Base-by-base conservation (phyloP, 2,888 invertebrate genomes). In the Drosophila sordidula region DNA sequence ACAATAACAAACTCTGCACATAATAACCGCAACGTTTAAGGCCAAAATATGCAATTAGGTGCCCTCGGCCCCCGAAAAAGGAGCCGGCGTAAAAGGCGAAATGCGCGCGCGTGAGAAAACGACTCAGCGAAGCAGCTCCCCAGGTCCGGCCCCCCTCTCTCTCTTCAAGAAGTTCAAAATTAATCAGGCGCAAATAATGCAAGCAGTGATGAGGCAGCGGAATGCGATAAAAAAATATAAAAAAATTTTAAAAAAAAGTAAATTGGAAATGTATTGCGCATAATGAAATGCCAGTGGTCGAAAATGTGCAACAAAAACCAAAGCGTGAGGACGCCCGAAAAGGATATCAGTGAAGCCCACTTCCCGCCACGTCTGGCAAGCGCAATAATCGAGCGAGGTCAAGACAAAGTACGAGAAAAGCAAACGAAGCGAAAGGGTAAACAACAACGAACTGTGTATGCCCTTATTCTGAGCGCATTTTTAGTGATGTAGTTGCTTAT, bases 101-200 rank as follows among this genome's bases (percentile, higher is more conserved):
- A 26, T 34, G 50, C 41, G 38, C 65, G 70, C 72, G 70, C 72
- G 79, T 85, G 82, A 79, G 73, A 83, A 81, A 78, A 46, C 56
- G 50, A 58, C 55, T 26, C 41, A 26, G 26, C 18, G 29, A 29
- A 18, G 29, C 8, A 18, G 6, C 1, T 3, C 12, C 29, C n/a
- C 26, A 18, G 18, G 1, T 16, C 18, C 32, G 6, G 4, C 18
- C 14, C 26, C n/a, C 5, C 38, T 42, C 26, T 14, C 4, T 16
- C 36, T 1, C 22, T 16, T 26, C 46, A 18, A 12, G 6, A 47
- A 78, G 70, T 76, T 56, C 57, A 70, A 76, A 85, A 76, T 83
- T 89, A 89, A 85, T 85, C 85, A 89, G 80, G 89, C 89, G 84
- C 61, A 80, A 67, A 87, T 87, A 89, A 83, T 83, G 84, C 84